phyloP scores from a whole-genome alignment of 2,797 vertebrate species.

The Clarias fuscus region DNA sequence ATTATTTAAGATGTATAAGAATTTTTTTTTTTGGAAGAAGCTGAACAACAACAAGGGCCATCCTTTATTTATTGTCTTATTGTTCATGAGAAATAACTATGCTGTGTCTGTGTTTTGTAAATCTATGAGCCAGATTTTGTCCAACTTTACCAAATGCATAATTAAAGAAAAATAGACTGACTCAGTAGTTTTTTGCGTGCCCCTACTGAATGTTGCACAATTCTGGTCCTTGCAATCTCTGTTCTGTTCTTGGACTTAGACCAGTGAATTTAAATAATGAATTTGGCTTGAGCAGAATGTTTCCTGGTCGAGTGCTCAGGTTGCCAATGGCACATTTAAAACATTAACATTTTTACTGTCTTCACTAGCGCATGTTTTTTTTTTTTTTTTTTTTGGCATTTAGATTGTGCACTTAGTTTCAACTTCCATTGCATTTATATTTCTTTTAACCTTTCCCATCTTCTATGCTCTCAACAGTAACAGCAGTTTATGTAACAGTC shows the following conservation, averaged over 20 bases:
- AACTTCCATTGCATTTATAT: background rate
- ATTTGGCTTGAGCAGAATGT: background rate
- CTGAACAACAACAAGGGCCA: background rate
- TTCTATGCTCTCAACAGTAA: background rate
- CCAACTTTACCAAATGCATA: background rate
- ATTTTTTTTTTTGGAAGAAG: background rate
- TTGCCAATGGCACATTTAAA: background rate
- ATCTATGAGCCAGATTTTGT: background rate
- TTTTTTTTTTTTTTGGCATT: background rate
- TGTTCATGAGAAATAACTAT: background rate
- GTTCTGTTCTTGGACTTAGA: slow-evolving; percentile 5
- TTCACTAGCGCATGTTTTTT: background rate
- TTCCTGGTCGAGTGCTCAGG: background rate
- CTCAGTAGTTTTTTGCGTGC: background rate
- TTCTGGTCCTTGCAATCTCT: too few species aligned
- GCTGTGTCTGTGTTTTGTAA: background rate
- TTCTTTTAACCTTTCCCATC: background rate
- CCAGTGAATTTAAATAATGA: background rate
- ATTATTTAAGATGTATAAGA: background rate
- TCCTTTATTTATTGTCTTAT: background rate
- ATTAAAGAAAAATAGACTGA: background rate
- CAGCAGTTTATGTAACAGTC: slow-evolving; percentile 3
- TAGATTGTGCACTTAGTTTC: background rate
- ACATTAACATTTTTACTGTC: background rate
- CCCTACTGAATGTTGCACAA: background rate